These are phyloP conservation scores for Hypotaenidia okinawae DNA, from an alignment of 2,797 vertebrate species.

Conservation along the genomic window DNA sequence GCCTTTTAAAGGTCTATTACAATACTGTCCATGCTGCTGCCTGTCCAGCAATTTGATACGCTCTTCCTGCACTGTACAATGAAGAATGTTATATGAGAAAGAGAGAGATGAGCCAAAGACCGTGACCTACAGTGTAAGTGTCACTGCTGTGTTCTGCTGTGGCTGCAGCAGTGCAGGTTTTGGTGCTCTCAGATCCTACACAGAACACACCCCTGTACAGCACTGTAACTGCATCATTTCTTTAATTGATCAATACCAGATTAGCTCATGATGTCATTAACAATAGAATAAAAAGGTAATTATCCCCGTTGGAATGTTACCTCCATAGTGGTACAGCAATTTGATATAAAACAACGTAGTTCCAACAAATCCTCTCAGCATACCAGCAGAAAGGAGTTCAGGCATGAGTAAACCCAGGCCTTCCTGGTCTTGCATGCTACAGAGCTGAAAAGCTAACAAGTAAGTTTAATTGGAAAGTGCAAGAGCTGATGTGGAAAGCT, in stretches of 20 bases:
- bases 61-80: background rate
- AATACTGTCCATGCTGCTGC: background rate
- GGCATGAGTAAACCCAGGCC: background rate
- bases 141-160: rapidly evolving
- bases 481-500: background rate
- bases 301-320: background rate
- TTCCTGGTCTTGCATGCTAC: background rate
- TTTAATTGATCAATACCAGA: conserved; percentile 21
- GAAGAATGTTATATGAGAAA: background rate
- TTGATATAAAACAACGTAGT: background rate
- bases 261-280: background rate
- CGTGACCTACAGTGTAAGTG: background rate
- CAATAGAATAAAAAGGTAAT: conserved; percentile 1
- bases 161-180: background rate
- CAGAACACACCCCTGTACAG: background rate
- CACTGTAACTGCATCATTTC: background rate
- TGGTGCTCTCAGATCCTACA: background rate
- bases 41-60: background rate
- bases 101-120: background rate
- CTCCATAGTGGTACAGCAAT: background rate
- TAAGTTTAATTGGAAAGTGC: background rate
- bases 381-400: background rate
- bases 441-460: background rate
- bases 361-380: background rate
- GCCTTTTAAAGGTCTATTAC: background rate